Base-by-base conservation (phyloP, 1,140 invertebrate genomes). In the Conus betulinus region DNA sequence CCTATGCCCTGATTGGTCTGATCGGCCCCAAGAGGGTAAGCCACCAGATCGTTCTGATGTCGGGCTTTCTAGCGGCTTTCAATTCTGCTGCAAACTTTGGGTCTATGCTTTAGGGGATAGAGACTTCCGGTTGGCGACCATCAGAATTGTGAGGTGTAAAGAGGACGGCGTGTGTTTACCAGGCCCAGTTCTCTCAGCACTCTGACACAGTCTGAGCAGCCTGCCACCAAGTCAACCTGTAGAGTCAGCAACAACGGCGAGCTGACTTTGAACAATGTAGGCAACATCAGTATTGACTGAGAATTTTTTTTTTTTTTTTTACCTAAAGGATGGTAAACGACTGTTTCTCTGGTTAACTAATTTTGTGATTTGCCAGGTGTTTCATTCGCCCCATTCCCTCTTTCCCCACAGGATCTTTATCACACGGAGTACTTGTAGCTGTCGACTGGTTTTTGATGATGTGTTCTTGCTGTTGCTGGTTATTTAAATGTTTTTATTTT, bases 11-110 rank as follows among this genome's bases (percentile, higher is more conserved):
- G 23, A 63, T 84, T 7, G 82, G 82, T 25, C 57, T 84, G 5
- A 84, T 84, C 82, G 82, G 82, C 11, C 82, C 82, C 13, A 84
- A 25, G 82, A 63, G 52, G 5, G 82, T 84, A 2, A 63, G 23
- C 23, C 25, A 25, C n/a, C 23, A 39, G 20, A 7, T 84, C n/a
- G 82, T 84, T 60, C 82, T 63, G 5, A 15, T 27, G 20, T 25
- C 55, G 20, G 82, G 23, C 5, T 63, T 84, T 63, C 27, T 84
- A 7, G 82, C 55, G 23, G 82, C 55, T 39, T 63, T 60, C 82
- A 84, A 84, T 23, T 84, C 82, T 5, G 82, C 82, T 5, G 82
- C 82, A 20, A 84, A 84, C n/a, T 84, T 84, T 27, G 55, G 5
- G 82, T 84, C 5, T 84, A 63, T 55, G 82, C 82, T 13, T 39